These are phyloP conservation scores for Myotis davidii DNA, from an alignment of 2,113 vertebrate species.

Conservation along the genomic window DNA sequence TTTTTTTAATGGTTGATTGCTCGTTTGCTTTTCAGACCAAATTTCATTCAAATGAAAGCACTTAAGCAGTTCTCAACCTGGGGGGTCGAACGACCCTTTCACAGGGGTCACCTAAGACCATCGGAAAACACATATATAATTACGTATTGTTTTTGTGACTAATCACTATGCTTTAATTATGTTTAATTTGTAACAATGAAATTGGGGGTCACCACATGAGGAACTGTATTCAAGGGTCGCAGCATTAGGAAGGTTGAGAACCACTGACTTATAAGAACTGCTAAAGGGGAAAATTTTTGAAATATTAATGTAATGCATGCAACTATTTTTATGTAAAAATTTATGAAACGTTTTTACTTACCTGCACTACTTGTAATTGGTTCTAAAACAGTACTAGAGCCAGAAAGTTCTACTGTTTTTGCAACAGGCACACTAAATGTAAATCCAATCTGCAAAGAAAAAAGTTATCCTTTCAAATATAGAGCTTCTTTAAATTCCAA, in stretches of 20 bases:
- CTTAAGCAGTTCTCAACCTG: background rate
- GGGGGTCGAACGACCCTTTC: too few species aligned
- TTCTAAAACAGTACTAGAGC: constrained; percentile 85
- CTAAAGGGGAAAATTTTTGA: background rate
- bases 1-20: background rate
- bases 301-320: background rate
- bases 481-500: background rate
- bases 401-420: constrained; percentile 88
- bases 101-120: too few species aligned
- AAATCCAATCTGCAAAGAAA: constrained; percentile 89
- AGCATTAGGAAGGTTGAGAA: too few species aligned
- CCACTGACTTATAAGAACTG: background rate
- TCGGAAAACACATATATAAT: too few species aligned
- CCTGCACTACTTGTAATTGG: constrained; percentile 83
- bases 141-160: too few species aligned
- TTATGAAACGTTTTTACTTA: constrained; percentile 75
- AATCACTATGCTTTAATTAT: too few species aligned
- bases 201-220: too few species aligned
- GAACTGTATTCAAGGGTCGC: too few species aligned
- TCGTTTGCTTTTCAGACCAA: background rate
- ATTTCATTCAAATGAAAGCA: constrained; percentile 26
- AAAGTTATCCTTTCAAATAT: background rate
- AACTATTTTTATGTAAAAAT: constrained; percentile 5
- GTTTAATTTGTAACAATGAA: too few species aligned
- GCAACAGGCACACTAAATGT: constrained; percentile 95